Percentiles rank a stretch among this genome's conserved stretches.
Evolutionary conservation across 2,113 vertebrate species (phyloP).

Genomic region (Fulmarus glacialis): DNA sequence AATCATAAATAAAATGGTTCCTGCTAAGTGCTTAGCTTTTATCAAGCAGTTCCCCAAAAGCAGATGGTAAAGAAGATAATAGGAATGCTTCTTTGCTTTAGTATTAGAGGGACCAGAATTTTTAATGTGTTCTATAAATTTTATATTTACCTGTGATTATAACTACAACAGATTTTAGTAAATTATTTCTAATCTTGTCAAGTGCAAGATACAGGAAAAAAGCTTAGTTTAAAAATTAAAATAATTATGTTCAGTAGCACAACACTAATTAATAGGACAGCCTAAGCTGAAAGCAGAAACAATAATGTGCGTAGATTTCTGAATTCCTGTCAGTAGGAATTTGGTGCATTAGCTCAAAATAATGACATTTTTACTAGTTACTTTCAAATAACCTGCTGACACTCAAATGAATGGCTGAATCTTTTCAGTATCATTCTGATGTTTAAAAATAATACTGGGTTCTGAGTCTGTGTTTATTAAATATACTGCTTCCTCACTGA

Average conservation of each 20-base stretch:
- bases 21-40: background rate
- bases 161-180: background rate
- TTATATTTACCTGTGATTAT: background rate
- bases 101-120: background rate
- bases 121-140: background rate
- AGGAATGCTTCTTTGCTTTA: background rate
- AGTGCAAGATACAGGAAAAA: background rate
- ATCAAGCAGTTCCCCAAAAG: background rate
- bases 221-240: background rate
- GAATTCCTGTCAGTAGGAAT: background rate
- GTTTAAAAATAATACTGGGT: background rate
- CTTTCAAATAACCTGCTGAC: background rate
- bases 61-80: background rate
- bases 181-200: background rate
- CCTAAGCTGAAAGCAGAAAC: background rate
- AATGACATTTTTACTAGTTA: background rate
- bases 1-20: background rate
- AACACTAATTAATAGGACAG: background rate
- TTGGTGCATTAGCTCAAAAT: background rate
- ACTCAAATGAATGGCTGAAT: background rate
- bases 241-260: background rate
- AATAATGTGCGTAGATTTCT: background rate
- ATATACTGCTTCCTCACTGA: background rate
- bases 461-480: background rate
- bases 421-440: background rate